Evolutionary conservation across 2,797 vertebrate species (phyloP), one percentile per base, ranked within the genome.

Genomic region (Zalophus californianus): DNA sequence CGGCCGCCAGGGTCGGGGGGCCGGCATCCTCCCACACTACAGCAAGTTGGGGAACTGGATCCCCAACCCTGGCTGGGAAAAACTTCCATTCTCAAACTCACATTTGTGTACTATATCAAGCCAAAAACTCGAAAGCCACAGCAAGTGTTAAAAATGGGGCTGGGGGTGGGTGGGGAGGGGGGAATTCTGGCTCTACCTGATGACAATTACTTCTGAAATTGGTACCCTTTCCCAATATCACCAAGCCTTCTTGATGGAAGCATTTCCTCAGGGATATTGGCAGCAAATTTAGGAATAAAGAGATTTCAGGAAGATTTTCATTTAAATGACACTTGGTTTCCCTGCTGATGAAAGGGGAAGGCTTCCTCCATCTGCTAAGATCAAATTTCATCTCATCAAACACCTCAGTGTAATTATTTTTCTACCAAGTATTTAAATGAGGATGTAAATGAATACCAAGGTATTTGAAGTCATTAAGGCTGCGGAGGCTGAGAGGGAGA

Each of bases 221-320:
- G 60, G 80, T 64, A 48, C 52, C 96, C 94, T 78, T 73, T 77
- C 86, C 60, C 92, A 52, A 1, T 23, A 58, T 70, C 70, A 56
- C 88, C 68, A 68, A 79, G 93, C 73, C 96, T 88, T 91, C 94
- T 90, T 90, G 90, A 98, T 96, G 88, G 96, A 97, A 94, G 90
- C 95, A 80, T 95, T 96, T 97, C 98, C 97, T 96, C 7, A 0
- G 97, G 97, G 98, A 97, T 94, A 93, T 58, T 73, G 88, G 86
- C 97, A 96, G 95, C 96, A 96, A 98, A 98, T 62, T 98, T 87
- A 97, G 96, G 97, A 98, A 98, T 98, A 98, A 98, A 98, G 98
- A 98, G 98, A 97, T 98, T 97, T 97, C 97, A 92, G 97, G 96
- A 98, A 98, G 98, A 98, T 98, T 98, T 98, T 98, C 98, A 98